Conservation (phyloP, 2,888 invertebrate genomes). For the Imbricaverruca yamaguchii region DNA sequence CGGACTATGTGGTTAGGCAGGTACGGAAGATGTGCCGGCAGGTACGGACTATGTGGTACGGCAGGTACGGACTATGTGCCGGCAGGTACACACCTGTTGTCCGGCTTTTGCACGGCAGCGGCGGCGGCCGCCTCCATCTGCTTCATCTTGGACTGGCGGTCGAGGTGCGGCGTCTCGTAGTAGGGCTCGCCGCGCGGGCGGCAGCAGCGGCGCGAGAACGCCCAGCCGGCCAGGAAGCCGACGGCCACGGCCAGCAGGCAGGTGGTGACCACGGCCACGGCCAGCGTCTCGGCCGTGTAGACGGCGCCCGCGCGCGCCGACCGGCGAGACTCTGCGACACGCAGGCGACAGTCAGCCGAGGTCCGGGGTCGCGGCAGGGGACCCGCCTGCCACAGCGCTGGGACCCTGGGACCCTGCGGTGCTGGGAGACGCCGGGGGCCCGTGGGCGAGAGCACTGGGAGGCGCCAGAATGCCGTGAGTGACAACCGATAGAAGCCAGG, state of each 20-base stretch:
- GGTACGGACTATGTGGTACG: no score
- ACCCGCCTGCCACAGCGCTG: no score
- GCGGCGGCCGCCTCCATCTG: slow-evolving; percentile 1
- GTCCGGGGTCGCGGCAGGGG: background rate
- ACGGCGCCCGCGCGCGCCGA: slow-evolving; percentile 45
- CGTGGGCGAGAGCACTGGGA: no score
- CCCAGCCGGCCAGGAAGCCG: slow-evolving; percentile 75
- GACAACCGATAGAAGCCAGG: no score
- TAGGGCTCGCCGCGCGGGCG: slow-evolving; percentile 55
- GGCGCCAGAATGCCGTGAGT: no score
- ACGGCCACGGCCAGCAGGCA: slow-evolving; percentile 71
- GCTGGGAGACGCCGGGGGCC: no score
- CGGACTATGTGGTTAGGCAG: no score
- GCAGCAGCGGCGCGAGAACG: slow-evolving; percentile 65
- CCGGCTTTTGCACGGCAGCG: background rate
- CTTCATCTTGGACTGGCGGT: slow-evolving; percentile 32
- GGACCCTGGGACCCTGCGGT: no score
- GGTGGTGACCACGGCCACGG: slow-evolving; percentile 69
- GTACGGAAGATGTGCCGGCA: no score
- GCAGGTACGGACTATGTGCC: no score
- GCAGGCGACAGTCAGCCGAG: background rate
- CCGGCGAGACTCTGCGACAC: slow-evolving; percentile 33
- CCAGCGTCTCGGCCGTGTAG: slow-evolving; percentile 70
- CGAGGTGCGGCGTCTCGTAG: slow-evolving; percentile 33
- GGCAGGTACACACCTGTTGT: background rate